These are phyloP conservation scores for Calyptomena viridis DNA, from an alignment of 2,113 vertebrate species.

Conservation along the genomic window DNA sequence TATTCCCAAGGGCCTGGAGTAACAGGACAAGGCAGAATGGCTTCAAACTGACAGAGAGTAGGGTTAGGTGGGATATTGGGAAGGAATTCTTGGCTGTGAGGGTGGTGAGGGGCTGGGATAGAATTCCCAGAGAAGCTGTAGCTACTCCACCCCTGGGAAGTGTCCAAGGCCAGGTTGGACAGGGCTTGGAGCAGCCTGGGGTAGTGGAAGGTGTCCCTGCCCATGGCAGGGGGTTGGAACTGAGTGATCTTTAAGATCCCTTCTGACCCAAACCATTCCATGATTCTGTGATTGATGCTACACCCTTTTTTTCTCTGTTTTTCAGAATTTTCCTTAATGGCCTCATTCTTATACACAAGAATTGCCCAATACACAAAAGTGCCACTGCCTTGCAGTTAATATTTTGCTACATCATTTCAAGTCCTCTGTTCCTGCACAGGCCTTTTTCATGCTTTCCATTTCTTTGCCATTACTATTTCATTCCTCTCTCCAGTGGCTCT, in stretches of 20 bases:
- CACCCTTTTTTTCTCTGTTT: not conserved
- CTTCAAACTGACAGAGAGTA: accelerated
- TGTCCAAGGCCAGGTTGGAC: not conserved
- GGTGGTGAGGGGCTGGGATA: accelerated
- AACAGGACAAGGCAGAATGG: not conserved
- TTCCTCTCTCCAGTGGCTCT: not conserved
- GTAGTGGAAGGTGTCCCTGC: accelerated
- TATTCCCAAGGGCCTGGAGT: accelerated
- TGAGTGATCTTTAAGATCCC: not conserved
- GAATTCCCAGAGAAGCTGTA: accelerated
- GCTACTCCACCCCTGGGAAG: not conserved
- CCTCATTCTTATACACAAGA: accelerated
- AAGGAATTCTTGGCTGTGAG: not conserved
- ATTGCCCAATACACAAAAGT: not conserved
- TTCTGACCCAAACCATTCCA: not conserved
- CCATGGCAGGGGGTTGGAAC: not conserved
- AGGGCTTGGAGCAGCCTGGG: not conserved
- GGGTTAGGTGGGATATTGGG: accelerated
- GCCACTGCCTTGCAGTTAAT: not conserved
- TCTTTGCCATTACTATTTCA: not conserved
- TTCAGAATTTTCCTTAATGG: not conserved
- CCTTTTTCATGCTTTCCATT: not conserved
- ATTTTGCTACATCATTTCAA: not conserved
- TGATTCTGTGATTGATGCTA: not conserved
- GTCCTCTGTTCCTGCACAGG: not conserved